Conservation (phyloP, 2,888 invertebrate species). For the Lamellibrachia satsuma region DNA sequence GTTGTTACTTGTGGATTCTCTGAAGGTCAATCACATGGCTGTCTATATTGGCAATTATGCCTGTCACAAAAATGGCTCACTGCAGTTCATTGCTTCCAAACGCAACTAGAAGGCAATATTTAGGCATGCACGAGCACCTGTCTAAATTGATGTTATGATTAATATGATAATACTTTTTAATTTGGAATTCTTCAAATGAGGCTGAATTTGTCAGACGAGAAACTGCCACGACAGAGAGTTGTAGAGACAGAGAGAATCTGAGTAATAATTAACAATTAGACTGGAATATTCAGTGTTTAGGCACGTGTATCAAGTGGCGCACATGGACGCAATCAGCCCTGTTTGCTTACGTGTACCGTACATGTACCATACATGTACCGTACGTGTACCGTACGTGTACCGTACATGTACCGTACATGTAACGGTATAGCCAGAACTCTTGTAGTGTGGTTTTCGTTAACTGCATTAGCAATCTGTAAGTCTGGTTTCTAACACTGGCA, state of each 20-base stretch:
- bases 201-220: neutral
- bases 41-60: neutral
- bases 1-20: neutral
- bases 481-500: neutral
- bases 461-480: neutral
- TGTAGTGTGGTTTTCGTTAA: too few species aligned
- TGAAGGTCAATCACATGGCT: neutral
- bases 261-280: neutral
- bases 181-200: neutral
- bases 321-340: too few species aligned
- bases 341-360: too few species aligned
- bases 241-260: neutral
- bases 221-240: too few species aligned
- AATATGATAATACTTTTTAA: neutral
- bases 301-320: too few species aligned
- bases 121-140: neutral
- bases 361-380: too few species aligned
- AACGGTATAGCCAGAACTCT: neutral
- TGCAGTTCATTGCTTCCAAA: neutral
- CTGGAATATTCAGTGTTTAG: neutral
- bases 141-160: neutral
- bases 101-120: neutral
- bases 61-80: neutral
- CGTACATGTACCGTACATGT: neutral
- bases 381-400: neutral